Percentiles rank a stretch among this genome's conserved stretches.
phyloP scores from a whole-genome alignment of 1,140 invertebrate species.

The Papilio xuthus region DNA sequence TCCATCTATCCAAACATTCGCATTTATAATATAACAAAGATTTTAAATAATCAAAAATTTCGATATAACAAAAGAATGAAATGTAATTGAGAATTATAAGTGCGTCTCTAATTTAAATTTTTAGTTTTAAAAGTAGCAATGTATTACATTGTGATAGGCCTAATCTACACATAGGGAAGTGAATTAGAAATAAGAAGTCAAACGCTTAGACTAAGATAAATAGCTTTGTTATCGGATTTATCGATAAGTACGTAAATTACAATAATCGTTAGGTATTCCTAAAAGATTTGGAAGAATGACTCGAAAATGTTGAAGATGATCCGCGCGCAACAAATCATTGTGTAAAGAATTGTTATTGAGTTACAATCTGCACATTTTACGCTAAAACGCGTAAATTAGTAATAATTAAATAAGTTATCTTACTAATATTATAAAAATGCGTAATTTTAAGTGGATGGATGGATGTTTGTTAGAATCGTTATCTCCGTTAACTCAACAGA shows the following conservation, averaged over 20 bases:
- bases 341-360: too few species aligned
- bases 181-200: background rate
- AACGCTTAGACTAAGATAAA: background rate
- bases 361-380: background rate
- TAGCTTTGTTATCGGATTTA: conserved; percentile 9
- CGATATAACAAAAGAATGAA: too few species aligned
- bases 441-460: too few species aligned
- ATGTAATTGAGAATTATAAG: too few species aligned
- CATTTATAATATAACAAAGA: too few species aligned
- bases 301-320: background rate
- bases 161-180: background rate
- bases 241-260: background rate
- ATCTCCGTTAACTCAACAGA: too few species aligned
- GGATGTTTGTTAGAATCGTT: too few species aligned
- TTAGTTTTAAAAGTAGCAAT: too few species aligned
- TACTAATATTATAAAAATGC: too few species aligned
- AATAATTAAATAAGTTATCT: too few species aligned
- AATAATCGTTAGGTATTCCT: background rate
- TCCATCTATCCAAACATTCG: too few species aligned
- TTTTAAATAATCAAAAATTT: background rate
- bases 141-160: background rate
- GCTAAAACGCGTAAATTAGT: background rate
- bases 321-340: too few species aligned
- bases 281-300: background rate
- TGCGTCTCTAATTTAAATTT: background rate